Evolutionary conservation across 2,797 vertebrate species (phyloP).

Genomic region (Gouania willdenowi): DNA sequence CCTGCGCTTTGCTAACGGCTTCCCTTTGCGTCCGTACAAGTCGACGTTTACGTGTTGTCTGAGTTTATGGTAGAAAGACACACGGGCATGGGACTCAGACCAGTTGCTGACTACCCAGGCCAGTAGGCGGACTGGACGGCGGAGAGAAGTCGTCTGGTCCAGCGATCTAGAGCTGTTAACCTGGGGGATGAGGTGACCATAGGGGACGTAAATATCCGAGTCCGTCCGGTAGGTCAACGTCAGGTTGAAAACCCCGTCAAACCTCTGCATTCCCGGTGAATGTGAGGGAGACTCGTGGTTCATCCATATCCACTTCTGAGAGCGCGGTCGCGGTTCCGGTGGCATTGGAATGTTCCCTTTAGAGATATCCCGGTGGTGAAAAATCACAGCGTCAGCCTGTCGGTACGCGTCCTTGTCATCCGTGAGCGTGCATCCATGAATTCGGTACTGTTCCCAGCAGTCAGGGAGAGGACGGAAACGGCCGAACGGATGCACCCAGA

Average conservation of each 20-base stretch:
- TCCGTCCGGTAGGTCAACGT: slow-evolving; percentile 86
- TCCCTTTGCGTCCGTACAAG: slow-evolving; percentile 74
- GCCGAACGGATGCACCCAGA: slow-evolving; percentile 72
- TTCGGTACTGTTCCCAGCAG: slow-evolving; percentile 42
- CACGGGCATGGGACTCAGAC: slow-evolving; percentile 82
- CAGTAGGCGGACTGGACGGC: slow-evolving; percentile 67
- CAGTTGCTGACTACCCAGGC: slow-evolving; percentile 95
- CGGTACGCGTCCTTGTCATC: too few relatives aligned
- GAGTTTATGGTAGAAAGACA: slow-evolving; percentile 79
- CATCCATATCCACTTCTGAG: slow-evolving; percentile 95
- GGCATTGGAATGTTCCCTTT: slow-evolving; percentile 51
- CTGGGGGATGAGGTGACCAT: slow-evolving; percentile 77
- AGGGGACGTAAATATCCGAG: slow-evolving; percentile 87
- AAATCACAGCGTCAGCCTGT: too few relatives aligned
- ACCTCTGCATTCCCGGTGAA: slow-evolving; percentile 53
- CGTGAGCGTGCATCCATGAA: too few relatives aligned
- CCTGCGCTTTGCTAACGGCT: slow-evolving; percentile 49
- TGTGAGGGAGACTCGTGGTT: slow-evolving; percentile 92
- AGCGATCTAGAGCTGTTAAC: neutral
- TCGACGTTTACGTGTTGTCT: slow-evolving; percentile 77
- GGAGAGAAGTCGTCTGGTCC: neutral
- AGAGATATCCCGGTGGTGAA: too few relatives aligned
- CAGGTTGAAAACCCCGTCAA: slow-evolving; percentile 84
- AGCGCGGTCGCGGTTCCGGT: slow-evolving; percentile 55
- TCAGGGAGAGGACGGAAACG: slow-evolving; percentile 40